Base-by-base conservation (phyloP, 1,140 invertebrate species). In the Sipha flava region DNA sequence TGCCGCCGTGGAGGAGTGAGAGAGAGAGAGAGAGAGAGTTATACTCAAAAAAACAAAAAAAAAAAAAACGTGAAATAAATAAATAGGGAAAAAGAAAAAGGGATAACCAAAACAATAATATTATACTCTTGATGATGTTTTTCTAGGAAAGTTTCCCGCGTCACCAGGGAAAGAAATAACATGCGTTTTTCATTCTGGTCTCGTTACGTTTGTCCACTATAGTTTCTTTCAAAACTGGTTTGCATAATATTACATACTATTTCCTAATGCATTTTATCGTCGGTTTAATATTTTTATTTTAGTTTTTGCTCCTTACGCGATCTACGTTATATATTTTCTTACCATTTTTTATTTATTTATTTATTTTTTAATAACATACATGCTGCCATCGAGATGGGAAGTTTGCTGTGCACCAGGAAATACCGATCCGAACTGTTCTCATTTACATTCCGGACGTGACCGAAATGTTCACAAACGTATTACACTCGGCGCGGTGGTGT, bases 401-500 rank as follows among this genome's bases (percentile, higher is more conserved):
- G 64, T 45, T 68, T 68, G 26, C 64, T 68, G 29, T 66, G 40
- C 34, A 0, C 18, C 34, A 40, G 34, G 21, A 66, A 66, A 23
- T 40, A 37, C 34, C 31, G 37, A 18, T 66, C 62, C 62, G 34
- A 66, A 66, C 34, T 23, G 37, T 68, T 45, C 64, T 68, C 64
- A 68, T 68, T 68, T 68, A 68, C 64, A 68, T 68, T 68, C 37
- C 64, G 64, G 23, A 68, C 64, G 64, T 68, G 64, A 68, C 64
- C 40, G 21, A 68, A 68, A 68, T 68, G 40, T 16, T 68, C 23
- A 68, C 64, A 40, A 40, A 26, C 64, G 5, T 45, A 68, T 68
- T 68, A 68, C 23, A 14, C 16, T 37, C 57, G 29, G 29, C 40
- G 40, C n/a, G n/a, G n/a, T n/a, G n/a, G 37, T 10, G 37, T 10